Evolutionary conservation across 2,888 invertebrate species (phyloP).

Genomic region (Drosophila macrospina): DNA sequence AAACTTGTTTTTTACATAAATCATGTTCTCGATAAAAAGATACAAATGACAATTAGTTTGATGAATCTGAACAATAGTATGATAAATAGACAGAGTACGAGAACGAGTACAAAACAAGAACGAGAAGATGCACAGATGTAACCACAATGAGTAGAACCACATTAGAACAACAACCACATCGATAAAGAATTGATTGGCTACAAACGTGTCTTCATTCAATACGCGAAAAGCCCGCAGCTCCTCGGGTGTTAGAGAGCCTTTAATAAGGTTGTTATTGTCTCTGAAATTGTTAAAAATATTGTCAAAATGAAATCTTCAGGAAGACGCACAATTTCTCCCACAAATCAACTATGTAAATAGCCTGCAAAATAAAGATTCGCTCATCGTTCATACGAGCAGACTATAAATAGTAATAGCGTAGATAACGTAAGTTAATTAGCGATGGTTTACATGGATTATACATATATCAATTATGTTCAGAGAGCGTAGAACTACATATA

Average conservation of each 20-base stretch:
- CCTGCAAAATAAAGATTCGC: too few species aligned
- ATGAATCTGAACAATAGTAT: slow-evolving; percentile 18
- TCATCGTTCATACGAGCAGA: too few species aligned
- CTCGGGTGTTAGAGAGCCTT: slow-evolving; percentile 54
- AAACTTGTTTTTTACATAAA: slow-evolving; percentile 2
- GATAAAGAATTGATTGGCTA: slow-evolving; percentile 44
- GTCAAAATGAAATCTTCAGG: background rate
- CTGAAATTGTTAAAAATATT: slow-evolving; percentile 51
- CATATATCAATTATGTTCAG: too few species aligned
- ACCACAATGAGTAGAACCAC: slow-evolving; percentile 17
- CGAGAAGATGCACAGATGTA: slow-evolving; percentile 2
- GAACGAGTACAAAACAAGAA: slow-evolving; percentile 24
- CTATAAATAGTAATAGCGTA: too few species aligned
- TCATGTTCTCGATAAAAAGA: slow-evolving; percentile 13
- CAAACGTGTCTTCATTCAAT: slow-evolving; percentile 73
- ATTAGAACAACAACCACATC: slow-evolving; percentile 22
- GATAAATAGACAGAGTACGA: slow-evolving; percentile 12
- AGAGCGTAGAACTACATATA: too few species aligned
- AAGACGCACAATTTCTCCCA: too few species aligned
- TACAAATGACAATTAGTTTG: slow-evolving; percentile 30
- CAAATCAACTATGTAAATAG: too few species aligned
- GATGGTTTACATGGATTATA: too few species aligned
- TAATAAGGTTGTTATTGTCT: slow-evolving; percentile 35
- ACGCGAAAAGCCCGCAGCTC: slow-evolving; percentile 63
- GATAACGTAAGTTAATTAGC: too few species aligned